phyloP scores from a whole-genome alignment of 2,113 vertebrate genomes.

The Chiloscyllium plagiosum region DNA sequence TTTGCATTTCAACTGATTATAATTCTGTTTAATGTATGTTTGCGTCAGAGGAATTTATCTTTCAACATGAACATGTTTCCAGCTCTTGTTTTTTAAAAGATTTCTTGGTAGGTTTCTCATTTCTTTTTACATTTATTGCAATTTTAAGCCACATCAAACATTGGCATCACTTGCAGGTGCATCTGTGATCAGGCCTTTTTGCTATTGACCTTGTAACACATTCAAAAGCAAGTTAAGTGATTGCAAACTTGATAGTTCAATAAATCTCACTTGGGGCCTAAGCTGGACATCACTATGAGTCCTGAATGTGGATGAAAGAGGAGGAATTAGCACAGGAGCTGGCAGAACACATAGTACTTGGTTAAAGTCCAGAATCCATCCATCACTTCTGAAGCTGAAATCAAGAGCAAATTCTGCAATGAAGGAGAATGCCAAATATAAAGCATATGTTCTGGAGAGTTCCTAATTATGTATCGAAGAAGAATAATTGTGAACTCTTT shows the following conservation, averaged over 20 bases:
- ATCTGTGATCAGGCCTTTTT: neutral
- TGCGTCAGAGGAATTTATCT: neutral
- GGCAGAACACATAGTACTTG: slow-evolving; percentile 15
- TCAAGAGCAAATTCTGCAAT: slow-evolving; percentile 16
- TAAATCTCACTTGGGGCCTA: neutral
- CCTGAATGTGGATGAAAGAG: neutral
- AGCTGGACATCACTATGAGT: neutral
- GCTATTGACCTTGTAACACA: neutral
- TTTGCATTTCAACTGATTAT: neutral
- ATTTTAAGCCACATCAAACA: neutral
- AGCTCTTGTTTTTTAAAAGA: neutral
- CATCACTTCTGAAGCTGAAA: neutral
- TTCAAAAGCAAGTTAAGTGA: neutral
- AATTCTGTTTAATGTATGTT: neutral
- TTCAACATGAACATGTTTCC: neutral
- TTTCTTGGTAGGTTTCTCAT: neutral
- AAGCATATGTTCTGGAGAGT: neutral
- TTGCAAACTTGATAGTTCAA: slow-evolving; percentile 8
- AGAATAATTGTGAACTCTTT: neutral
- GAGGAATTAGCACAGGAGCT: neutral
- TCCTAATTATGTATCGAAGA: neutral
- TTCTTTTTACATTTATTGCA: neutral
- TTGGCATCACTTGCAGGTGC: neutral
- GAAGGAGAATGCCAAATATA: slow-evolving; percentile 4
- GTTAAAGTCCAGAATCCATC: neutral